Evolutionary conservation across 2,113 vertebrate species (phyloP).

Genomic region (Pomatostomus ruficeps): DNA sequence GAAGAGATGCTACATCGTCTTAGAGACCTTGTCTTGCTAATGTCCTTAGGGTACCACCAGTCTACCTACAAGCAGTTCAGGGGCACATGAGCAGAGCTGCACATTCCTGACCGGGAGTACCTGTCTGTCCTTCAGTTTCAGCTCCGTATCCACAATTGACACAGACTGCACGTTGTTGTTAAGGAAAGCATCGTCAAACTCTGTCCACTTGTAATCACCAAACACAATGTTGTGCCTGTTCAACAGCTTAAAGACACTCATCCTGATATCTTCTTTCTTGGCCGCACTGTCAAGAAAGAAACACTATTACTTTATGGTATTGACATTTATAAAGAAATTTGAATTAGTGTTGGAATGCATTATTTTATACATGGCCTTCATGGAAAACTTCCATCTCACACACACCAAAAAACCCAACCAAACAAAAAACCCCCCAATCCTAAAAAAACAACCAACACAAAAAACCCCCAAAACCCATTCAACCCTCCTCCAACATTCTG

Average conservation of each 20-base stretch:
- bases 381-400: background rate
- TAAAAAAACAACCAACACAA: background rate
- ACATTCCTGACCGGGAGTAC: slow-evolving; percentile 9
- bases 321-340: background rate
- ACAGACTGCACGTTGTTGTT: slow-evolving; percentile 84
- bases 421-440: accelerated
- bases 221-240: slow-evolving; percentile 84
- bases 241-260: slow-evolving; percentile 78
- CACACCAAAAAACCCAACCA: background rate
- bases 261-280: slow-evolving; percentile 80
- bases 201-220: slow-evolving; percentile 88
- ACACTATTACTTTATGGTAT: background rate
- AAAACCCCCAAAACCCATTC: background rate
- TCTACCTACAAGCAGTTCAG: background rate
- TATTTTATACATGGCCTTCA: background rate
- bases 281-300: slow-evolving; percentile 72
- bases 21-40: background rate
- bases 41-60: background rate
- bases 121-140: slow-evolving; percentile 73
- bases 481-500: background rate
- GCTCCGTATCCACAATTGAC: slow-evolving; percentile 81
- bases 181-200: slow-evolving; percentile 91
- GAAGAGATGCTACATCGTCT: background rate
- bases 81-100: background rate
- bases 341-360: background rate